Evolutionary conservation across 2,888 invertebrate genomes (phyloP).

Genomic region (Troides helena): DNA sequence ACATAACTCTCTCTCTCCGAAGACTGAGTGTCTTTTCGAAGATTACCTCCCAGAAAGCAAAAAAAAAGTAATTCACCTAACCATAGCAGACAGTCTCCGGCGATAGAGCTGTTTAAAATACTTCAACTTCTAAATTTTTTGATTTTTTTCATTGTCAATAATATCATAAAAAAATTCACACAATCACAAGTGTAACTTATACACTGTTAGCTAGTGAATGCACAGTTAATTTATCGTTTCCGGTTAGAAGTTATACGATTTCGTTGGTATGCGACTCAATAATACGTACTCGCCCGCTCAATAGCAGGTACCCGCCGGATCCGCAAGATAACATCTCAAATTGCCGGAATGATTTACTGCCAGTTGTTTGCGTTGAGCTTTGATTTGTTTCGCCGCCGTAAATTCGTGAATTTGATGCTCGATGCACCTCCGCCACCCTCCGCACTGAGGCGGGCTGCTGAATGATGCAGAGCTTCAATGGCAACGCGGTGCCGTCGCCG

Average conservation of each 20-base stretch:
- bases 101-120: too few relatives aligned
- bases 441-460: neutral
- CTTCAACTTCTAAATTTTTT: too few relatives aligned
- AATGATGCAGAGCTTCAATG: too few relatives aligned
- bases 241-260: conserved; percentile 10
- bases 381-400: conserved; percentile 66
- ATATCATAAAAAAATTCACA: too few relatives aligned
- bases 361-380: conserved; percentile 63
- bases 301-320: conserved; percentile 51
- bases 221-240: conserved; percentile 33
- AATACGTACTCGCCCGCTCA: conserved; percentile 19
- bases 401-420: conserved; percentile 53
- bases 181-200: too few relatives aligned
- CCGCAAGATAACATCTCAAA: conserved; percentile 67
- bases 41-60: too few relatives aligned
- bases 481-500: too few relatives aligned
- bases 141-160: too few relatives aligned
- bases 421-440: conserved; percentile 30
- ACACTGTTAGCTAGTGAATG: neutral
- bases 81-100: too few relatives aligned
- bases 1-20: too few relatives aligned
- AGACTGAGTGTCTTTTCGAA: too few relatives aligned
- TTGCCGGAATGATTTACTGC: conserved; percentile 65
- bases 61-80: too few relatives aligned
- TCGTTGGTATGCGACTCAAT: conserved; percentile 21